phyloP scores from a whole-genome alignment of 2,888 invertebrate genomes.

The Harpalus rubripes region DNA sequence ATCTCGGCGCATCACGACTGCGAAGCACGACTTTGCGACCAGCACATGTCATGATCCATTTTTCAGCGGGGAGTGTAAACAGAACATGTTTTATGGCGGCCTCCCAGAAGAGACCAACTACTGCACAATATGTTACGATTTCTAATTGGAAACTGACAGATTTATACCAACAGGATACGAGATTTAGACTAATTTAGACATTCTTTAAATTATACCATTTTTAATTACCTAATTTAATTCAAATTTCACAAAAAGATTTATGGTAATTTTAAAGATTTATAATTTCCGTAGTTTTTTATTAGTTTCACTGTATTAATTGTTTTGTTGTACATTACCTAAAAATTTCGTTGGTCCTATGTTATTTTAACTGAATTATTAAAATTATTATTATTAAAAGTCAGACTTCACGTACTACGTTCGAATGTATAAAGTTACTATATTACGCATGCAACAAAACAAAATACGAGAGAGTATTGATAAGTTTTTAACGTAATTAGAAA shows the following conservation, averaged over 20 bases:
- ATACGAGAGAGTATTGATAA: no score
- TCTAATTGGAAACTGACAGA: not conserved
- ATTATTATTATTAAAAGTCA: no score
- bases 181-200: conserved; percentile 6
- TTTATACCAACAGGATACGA: not conserved
- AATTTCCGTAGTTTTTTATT: not conserved
- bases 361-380: no score
- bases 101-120: conserved; percentile 21
- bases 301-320: not conserved
- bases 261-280: not conserved
- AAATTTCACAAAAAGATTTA: not conserved
- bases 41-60: conserved; percentile 68
- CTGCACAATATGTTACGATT: not conserved
- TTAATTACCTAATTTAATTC: not conserved
- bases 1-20: conserved; percentile 39
- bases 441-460: no score
- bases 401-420: no score
- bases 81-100: conserved; percentile 50
- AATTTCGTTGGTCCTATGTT: no score
- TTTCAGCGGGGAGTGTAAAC: conserved; percentile 63
- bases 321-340: no score
- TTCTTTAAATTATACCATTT: not conserved
- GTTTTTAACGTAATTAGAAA: no score
- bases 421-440: no score
- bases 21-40: conserved; percentile 64